phyloP scores from a whole-genome alignment of 2,797 vertebrate genomes.

The Lycodopsis pacificus region DNA sequence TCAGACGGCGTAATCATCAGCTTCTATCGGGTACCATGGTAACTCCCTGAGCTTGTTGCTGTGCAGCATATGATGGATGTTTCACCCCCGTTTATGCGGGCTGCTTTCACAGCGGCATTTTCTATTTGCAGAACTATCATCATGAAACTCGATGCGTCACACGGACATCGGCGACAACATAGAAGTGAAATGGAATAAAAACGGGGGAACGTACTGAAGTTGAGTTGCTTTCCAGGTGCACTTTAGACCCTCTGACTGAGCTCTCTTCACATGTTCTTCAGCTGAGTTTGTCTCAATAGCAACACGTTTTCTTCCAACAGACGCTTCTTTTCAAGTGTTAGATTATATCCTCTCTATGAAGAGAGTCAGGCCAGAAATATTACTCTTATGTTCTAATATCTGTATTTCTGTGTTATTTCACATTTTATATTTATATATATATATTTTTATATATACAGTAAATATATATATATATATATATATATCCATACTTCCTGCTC shows the following conservation, averaged over 20 bases:
- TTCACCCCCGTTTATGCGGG: conserved; percentile 9
- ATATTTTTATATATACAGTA: too few species aligned
- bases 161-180: not conserved
- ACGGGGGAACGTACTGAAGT: not conserved
- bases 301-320: not conserved
- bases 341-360: not conserved
- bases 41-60: conserved; percentile 23
- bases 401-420: not conserved
- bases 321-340: not conserved
- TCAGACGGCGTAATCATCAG: conserved; percentile 30
- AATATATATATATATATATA: too few species aligned
- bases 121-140: conserved; percentile 34
- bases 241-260: not conserved
- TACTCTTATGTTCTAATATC: not conserved
- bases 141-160: conserved; percentile 9
- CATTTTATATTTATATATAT: too few species aligned
- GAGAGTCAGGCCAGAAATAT: not conserved
- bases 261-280: not conserved
- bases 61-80: conserved; percentile 32
- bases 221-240: not conserved
- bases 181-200: not conserved
- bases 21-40: conserved; percentile 44
- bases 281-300: not conserved
- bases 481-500: too few species aligned
- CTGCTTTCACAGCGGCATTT: conserved; percentile 21